Evolutionary conservation across 1,140 invertebrate species (phyloP).

Genomic region (Drosophila sproati): DNA sequence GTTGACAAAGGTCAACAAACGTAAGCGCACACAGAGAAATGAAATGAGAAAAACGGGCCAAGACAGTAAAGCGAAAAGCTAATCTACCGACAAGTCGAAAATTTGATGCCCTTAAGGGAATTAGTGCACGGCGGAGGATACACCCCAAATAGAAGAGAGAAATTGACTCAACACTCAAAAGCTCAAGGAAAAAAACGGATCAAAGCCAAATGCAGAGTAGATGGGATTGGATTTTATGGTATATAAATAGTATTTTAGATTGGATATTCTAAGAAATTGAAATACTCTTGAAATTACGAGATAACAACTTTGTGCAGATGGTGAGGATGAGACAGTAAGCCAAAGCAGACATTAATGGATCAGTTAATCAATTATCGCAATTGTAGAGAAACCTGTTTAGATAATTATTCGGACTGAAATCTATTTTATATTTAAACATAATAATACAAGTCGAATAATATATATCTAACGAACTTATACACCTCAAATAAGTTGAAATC

Average conservation of each 20-base stretch:
- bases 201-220: not conserved
- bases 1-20: conserved; percentile 81
- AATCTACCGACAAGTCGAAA: conserved; percentile 32
- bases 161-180: conserved; percentile 9
- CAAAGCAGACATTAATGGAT: too few species aligned
- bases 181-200: not conserved
- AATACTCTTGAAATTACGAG: not conserved
- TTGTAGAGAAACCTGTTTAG: too few species aligned
- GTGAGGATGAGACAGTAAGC: too few species aligned
- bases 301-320: too few species aligned
- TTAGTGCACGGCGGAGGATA: conserved; percentile 14
- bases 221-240: conserved; percentile 1
- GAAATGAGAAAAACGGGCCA: conserved; percentile 31
- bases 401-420: not conserved
- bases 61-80: conserved; percentile 36
- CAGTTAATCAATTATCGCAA: too few species aligned
- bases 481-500: too few species aligned
- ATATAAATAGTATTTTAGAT: conserved; percentile 1
- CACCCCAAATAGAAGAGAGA: not conserved
- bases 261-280: not conserved
- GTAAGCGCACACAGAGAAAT: conserved; percentile 23
- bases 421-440: too few species aligned
- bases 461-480: too few species aligned
- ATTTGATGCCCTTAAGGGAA: conserved; percentile 46
- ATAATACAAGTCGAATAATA: too few species aligned